These are phyloP conservation scores for Heliconius ismenius DNA, from an alignment of 2,888 invertebrate genomes.

Conservation along the genomic window DNA sequence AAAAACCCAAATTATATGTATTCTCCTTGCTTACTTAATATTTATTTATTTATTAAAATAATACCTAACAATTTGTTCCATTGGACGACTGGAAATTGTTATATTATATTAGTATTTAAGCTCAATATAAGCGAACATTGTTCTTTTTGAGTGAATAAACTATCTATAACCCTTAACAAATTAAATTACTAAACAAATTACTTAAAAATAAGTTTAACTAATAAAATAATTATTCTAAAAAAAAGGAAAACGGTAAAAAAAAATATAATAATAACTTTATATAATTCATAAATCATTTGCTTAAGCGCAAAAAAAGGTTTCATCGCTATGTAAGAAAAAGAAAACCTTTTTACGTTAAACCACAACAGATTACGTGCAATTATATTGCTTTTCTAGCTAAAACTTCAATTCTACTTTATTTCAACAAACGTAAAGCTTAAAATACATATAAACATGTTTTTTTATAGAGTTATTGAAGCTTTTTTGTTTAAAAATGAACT, in stretches of 20 bases:
- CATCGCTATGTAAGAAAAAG: slow-evolving; percentile 27
- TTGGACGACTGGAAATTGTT: too few relatives aligned
- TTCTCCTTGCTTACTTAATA: too few relatives aligned
- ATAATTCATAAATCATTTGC: slow-evolving; percentile 25
- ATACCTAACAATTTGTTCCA: too few relatives aligned
- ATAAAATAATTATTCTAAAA: slow-evolving; percentile 6
- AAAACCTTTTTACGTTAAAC: slow-evolving; percentile 44
- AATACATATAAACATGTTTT: not conserved
- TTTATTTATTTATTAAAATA: too few relatives aligned
- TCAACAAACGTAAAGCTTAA: slow-evolving; percentile 20
- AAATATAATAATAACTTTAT: slow-evolving; percentile 15
- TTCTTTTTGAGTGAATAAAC: too few relatives aligned
- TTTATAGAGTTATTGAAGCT: not conserved
- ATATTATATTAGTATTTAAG: too few relatives aligned
- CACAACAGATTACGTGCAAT: slow-evolving; percentile 49
- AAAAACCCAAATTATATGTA: too few relatives aligned
- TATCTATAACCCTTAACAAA: too few relatives aligned
- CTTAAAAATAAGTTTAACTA: not conserved
- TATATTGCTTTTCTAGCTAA: slow-evolving; percentile 34
- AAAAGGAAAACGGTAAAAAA: not conserved
- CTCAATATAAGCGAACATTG: too few relatives aligned
- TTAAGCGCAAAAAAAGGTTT: slow-evolving; percentile 26
- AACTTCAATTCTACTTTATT: slow-evolving; percentile 18
- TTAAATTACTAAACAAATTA: not conserved
- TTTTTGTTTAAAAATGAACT: slow-evolving; percentile 10